These are phyloP conservation scores for Pitangus sulphuratus DNA, from an alignment of 2,797 vertebrate species.

Conservation along the genomic window DNA sequence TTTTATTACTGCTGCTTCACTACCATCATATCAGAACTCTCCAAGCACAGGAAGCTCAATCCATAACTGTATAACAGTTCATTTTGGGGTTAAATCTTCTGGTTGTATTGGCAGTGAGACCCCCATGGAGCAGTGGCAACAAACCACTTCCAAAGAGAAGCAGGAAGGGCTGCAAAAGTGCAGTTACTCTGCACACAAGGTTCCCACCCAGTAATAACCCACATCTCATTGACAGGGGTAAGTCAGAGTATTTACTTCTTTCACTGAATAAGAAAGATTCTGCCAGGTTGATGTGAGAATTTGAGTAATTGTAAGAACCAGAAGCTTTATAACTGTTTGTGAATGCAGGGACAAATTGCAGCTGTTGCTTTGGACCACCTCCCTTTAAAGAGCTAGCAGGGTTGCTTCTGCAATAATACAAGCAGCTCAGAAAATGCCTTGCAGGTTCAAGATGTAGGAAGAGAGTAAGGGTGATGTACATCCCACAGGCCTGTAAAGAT, in stretches of 20 bases:
- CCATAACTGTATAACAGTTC: fast-evolving
- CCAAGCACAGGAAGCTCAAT: fast-evolving
- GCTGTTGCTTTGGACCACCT: not conserved
- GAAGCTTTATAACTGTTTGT: not conserved
- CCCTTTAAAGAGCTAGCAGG: not conserved
- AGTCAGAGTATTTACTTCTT: not conserved
- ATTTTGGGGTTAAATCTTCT: not conserved
- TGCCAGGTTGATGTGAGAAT: not conserved
- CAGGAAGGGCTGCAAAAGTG: not conserved
- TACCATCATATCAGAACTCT: not conserved
- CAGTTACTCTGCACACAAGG: not conserved
- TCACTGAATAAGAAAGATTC: not conserved
- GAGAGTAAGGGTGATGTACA: not conserved
- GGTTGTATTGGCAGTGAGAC: not conserved
- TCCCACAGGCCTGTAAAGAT: not conserved
- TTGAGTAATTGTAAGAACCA: not conserved
- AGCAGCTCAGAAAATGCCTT: not conserved
- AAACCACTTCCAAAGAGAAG: not conserved
- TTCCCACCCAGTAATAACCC: not conserved
- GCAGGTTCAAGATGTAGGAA: not conserved
- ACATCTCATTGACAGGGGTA: fast-evolving
- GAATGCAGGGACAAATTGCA: not conserved
- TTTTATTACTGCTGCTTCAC: not conserved
- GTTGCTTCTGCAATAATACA: not conserved
- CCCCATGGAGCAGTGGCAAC: not conserved